Conservation (phyloP, 2,113 vertebrate genomes). For the Rhodinocichla rosea region DNA sequence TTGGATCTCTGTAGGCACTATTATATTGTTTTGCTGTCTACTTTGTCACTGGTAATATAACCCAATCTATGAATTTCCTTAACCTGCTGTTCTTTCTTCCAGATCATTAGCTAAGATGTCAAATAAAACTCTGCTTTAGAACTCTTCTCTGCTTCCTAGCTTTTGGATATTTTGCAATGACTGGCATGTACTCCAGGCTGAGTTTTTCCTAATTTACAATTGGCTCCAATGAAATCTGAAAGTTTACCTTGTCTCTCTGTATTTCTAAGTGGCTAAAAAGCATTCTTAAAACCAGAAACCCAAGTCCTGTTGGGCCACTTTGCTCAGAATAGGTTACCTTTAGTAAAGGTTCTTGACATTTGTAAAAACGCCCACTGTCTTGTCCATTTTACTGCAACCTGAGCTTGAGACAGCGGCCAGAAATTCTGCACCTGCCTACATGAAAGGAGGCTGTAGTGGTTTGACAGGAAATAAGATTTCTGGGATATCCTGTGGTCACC, state of each 20-base stretch:
- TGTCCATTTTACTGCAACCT: not conserved
- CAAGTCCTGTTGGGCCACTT: not conserved
- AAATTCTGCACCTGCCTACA: not conserved
- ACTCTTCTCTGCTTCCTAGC: not conserved
- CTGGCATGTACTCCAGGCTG: not conserved
- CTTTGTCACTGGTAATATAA: conserved; percentile 20
- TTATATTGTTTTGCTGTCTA: conserved; percentile 25
- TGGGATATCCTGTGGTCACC: too few relatives aligned
- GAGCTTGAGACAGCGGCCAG: not conserved
- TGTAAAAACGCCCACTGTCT: not conserved
- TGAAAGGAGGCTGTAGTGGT: not conserved
- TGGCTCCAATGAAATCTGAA: not conserved
- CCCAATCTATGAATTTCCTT: conserved; percentile 27
- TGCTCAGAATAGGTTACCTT: not conserved
- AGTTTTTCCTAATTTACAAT: not conserved
- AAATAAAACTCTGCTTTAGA: conserved; percentile 17
- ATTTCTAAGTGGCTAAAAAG: not conserved
- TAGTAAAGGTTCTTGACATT: not conserved
- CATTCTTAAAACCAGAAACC: not conserved
- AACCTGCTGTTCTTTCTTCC: conserved; percentile 31
- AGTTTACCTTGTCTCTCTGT: not conserved
- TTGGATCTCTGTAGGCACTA: not conserved
- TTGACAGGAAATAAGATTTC: too few relatives aligned
- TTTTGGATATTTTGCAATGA: not conserved
- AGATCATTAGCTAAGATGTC: conserved; percentile 44